Conservation (phyloP, 2,888 invertebrate genomes). For the Perdita meconis region DNA sequence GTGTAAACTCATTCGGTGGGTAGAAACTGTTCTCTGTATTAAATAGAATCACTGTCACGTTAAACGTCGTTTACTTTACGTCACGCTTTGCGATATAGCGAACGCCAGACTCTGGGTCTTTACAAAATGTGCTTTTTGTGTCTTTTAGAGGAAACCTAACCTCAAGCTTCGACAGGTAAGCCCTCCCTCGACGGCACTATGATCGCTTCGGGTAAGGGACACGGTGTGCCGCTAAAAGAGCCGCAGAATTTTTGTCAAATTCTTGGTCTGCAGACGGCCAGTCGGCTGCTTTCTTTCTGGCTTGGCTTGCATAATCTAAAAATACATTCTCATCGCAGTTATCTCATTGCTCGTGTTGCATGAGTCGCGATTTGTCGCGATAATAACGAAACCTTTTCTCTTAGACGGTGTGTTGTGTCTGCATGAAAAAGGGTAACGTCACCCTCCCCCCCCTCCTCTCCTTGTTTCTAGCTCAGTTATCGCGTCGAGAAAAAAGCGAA, state of each 20-base stretch:
- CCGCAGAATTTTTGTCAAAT: slow-evolving; percentile 26
- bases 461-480: background rate
- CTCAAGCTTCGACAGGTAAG: slow-evolving; percentile 81
- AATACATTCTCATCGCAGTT: slow-evolving; percentile 44
- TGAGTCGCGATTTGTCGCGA: slow-evolving; percentile 43
- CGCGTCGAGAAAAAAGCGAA: slow-evolving; percentile 17
- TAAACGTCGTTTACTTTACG: slow-evolving; percentile 51
- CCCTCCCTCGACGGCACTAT: slow-evolving; percentile 55
- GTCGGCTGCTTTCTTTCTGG: slow-evolving; percentile 40
- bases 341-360: slow-evolving; percentile 52
- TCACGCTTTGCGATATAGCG: slow-evolving; percentile 57
- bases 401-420: slow-evolving; percentile 40
- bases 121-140: slow-evolving; percentile 69
- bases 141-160: slow-evolving; percentile 80
- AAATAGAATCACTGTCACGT: slow-evolving; percentile 15
- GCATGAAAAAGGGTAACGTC: slow-evolving; percentile 45
- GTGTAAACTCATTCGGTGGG: background rate
- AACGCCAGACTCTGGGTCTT: slow-evolving; percentile 37
- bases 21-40: background rate
- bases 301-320: slow-evolving; percentile 55
- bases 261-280: slow-evolving; percentile 5
- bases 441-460: too few species aligned
- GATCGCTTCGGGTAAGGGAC: slow-evolving; percentile 39
- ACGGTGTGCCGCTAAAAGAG: slow-evolving; percentile 14
- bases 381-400: slow-evolving; percentile 32